These are phyloP conservation scores for Caenorhabditis elegans DNA, from an alignment of 1,140 invertebrate genomes.

Conservation along the genomic window DNA sequence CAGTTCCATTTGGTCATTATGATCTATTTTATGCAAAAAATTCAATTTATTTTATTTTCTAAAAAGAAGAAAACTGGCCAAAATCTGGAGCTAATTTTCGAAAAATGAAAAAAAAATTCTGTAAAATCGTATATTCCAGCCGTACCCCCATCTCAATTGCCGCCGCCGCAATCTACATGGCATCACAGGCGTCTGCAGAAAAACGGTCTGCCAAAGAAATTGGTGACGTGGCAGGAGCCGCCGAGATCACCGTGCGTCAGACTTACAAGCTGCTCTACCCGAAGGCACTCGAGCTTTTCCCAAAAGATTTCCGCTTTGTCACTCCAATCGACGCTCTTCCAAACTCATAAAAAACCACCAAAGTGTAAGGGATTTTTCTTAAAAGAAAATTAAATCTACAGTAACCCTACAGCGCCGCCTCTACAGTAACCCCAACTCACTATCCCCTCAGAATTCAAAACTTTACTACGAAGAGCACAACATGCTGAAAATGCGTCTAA, in stretches of 20 bases:
- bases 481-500: too few relatives aligned
- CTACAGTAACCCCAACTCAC: too few relatives aligned
- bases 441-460: too few relatives aligned
- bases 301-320: conserved; percentile 32
- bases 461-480: too few relatives aligned
- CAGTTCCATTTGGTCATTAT: too few relatives aligned
- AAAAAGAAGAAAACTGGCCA: too few relatives aligned
- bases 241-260: conserved; percentile 95
- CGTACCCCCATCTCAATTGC: conserved; percentile 97
- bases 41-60: not conserved
- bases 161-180: conserved; percentile 99
- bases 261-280: conserved; percentile 98
- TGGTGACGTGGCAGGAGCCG: conserved; percentile 95
- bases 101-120: not conserved
- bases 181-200: conserved; percentile 90
- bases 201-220: conserved; percentile 82
- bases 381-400: too few relatives aligned
- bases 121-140: conserved; percentile 66
- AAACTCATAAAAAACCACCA: not conserved
- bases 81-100: too few relatives aligned
- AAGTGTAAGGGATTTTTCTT: too few relatives aligned
- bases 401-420: too few relatives aligned
- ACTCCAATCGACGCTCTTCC: conserved; percentile 37
- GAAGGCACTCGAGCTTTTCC: conserved; percentile 69
- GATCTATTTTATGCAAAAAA: too few relatives aligned